These are phyloP conservation scores for Ophioninae sp. DNA, from an alignment of 2,888 invertebrate species.

Conservation along the genomic window DNA sequence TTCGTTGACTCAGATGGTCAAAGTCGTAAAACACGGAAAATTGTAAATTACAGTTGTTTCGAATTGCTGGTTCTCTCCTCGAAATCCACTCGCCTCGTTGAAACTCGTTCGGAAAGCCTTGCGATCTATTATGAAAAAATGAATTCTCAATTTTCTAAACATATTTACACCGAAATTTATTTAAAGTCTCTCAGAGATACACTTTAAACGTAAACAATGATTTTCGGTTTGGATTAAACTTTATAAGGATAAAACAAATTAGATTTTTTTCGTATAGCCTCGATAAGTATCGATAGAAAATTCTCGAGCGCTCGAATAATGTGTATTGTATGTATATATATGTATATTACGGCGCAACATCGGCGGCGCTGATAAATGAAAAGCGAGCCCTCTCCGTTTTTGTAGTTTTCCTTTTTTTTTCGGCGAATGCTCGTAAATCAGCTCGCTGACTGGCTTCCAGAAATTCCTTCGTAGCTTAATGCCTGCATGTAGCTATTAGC, in stretches of 20 bases:
- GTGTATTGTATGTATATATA: slow-evolving; percentile 7
- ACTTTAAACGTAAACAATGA: slow-evolving; percentile 59
- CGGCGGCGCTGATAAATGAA: slow-evolving; percentile 14
- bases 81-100: too few species aligned
- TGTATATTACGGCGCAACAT: slow-evolving; percentile 8
- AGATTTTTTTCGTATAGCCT: slow-evolving; percentile 34
- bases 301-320: slow-evolving; percentile 11
- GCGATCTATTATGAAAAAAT: background rate
- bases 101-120: too few species aligned
- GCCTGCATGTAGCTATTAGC: slow-evolving; percentile 35
- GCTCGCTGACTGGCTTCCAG: slow-evolving; percentile 3
- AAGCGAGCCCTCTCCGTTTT: slow-evolving; percentile 6
- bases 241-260: slow-evolving; percentile 60
- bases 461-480: slow-evolving; percentile 54
- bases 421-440: slow-evolving; percentile 13
- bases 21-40: too few species aligned
- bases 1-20: too few species aligned
- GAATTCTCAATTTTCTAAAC: slow-evolving; percentile 33
- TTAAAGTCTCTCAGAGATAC: slow-evolving; percentile 58
- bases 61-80: too few species aligned
- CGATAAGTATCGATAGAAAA: slow-evolving; percentile 17
- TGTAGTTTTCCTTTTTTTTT: slow-evolving; percentile 29
- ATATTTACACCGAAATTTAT: slow-evolving; percentile 65
- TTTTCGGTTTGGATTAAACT: slow-evolving; percentile 56
- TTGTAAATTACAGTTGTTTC: too few species aligned